Evolutionary conservation across 2,888 invertebrate genomes (phyloP).

Genomic region (Agrochola circellaris): DNA sequence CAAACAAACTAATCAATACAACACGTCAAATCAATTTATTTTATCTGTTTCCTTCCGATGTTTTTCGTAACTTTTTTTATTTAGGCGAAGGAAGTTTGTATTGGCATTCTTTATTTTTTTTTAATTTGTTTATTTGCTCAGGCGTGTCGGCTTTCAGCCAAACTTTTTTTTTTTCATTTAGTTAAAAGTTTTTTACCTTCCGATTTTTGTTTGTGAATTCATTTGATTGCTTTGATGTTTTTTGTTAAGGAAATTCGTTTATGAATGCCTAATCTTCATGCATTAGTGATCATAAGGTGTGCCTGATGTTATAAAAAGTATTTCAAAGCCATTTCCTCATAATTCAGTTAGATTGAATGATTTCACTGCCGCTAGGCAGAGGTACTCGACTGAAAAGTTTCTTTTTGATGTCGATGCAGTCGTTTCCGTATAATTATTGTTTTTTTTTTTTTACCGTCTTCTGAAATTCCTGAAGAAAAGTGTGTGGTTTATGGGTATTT

Average conservation of each 20-base stretch:
- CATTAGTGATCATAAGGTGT: conserved; percentile 6
- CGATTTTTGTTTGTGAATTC: background rate
- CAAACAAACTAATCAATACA: conserved; percentile 37
- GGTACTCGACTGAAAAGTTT: background rate
- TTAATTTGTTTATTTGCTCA: conserved; percentile 20
- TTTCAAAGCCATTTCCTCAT: conserved; percentile 20
- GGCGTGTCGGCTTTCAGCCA: conserved; percentile 32
- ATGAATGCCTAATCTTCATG: conserved; percentile 39
- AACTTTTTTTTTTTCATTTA: conserved; percentile 33
- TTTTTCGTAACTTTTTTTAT: conserved; percentile 42
- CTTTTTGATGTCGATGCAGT: background rate
- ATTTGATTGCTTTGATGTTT: conserved; percentile 21
- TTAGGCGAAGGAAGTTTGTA: conserved; percentile 29
- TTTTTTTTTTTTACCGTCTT: background rate
- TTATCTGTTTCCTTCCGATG: conserved; percentile 61
- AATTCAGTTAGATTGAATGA: background rate
- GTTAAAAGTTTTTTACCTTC: conserved; percentile 12
- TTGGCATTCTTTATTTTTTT: conserved; percentile 34
- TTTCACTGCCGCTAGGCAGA: background rate
- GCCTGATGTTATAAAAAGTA: conserved; percentile 1
- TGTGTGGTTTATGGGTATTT: too few relatives aligned
- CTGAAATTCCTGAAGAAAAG: background rate
- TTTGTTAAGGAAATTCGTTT: conserved; percentile 33
- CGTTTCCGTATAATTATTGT: background rate
- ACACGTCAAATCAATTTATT: conserved; percentile 47